Evolutionary conservation across 2,113 vertebrate genomes (phyloP).

Genomic region (Sapayoa aenigma): DNA sequence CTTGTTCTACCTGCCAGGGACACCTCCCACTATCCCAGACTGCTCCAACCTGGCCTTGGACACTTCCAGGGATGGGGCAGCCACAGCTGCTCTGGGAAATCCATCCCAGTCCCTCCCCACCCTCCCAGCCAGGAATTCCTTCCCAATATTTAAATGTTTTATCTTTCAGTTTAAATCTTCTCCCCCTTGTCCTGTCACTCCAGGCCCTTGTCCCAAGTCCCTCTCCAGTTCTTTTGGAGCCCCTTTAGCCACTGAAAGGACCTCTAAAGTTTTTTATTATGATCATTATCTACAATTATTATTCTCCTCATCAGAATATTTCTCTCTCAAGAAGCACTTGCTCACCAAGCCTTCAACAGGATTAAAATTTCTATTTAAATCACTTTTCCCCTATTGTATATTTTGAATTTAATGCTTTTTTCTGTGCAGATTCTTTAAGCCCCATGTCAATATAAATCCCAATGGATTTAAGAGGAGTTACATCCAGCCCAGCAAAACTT

Average conservation of each 20-base stretch:
- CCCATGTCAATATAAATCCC: neutral
- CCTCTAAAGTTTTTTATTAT: neutral
- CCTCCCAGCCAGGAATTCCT: neutral
- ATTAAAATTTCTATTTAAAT: neutral
- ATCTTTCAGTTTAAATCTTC: neutral
- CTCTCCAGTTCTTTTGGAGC: neutral
- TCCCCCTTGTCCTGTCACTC: neutral
- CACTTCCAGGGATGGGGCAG: neutral
- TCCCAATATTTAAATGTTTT: neutral
- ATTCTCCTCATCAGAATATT: neutral
- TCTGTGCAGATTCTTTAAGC: neutral
- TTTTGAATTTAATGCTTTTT: neutral
- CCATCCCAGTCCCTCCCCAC: neutral
- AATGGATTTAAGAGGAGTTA: neutral
- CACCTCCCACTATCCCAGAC: neutral
- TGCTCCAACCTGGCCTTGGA: neutral
- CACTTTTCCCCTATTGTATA: neutral
- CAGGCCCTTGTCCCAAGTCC: neutral
- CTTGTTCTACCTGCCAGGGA: neutral
- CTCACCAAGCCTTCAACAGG: neutral
- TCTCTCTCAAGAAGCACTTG: neutral
- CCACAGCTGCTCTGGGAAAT: neutral
- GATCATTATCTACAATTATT: neutral
- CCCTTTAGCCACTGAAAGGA: neutral
- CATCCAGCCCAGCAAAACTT: neutral